Percentiles rank a stretch among this genome's conserved stretches.
Evolutionary conservation across 2,797 vertebrate genomes (phyloP).

Genomic region (Phoebastria nigripes): DNA sequence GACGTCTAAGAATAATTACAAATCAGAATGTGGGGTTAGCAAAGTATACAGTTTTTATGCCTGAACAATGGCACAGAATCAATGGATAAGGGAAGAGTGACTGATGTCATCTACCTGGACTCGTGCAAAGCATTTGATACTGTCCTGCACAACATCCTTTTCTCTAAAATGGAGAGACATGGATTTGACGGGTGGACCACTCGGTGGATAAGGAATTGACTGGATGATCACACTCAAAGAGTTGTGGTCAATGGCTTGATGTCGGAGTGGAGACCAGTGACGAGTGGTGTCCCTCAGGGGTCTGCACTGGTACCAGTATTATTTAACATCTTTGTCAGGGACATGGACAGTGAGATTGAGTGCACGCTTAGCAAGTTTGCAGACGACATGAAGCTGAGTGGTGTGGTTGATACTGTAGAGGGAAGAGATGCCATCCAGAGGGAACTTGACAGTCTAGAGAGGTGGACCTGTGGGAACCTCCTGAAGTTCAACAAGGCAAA

Average conservation of each 20-base stretch:
- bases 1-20: background rate
- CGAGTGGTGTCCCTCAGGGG: background rate
- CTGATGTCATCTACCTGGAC: background rate
- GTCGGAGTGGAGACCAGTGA: background rate
- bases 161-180: background rate
- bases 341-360: background rate
- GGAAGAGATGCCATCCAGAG: background rate
- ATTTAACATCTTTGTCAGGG: background rate
- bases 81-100: background rate
- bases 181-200: background rate
- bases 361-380: background rate
- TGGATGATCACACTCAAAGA: background rate
- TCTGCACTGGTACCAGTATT: background rate
- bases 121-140: background rate
- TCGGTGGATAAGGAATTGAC: background rate
- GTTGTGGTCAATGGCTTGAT: background rate
- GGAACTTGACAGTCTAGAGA: background rate
- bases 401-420: background rate
- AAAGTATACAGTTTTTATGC: background rate
- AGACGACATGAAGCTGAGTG: background rate
- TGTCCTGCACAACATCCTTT: background rate
- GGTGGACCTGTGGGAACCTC: accelerated
- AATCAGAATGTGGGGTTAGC: background rate
- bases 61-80: background rate
- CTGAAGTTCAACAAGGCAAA: background rate